Evolutionary conservation across 37 sponge, comb jelly and placozoan genomes (phyloP), one percentile per base, ranked within the genome.

Genomic region (Chondrosia reniformis): DNA sequence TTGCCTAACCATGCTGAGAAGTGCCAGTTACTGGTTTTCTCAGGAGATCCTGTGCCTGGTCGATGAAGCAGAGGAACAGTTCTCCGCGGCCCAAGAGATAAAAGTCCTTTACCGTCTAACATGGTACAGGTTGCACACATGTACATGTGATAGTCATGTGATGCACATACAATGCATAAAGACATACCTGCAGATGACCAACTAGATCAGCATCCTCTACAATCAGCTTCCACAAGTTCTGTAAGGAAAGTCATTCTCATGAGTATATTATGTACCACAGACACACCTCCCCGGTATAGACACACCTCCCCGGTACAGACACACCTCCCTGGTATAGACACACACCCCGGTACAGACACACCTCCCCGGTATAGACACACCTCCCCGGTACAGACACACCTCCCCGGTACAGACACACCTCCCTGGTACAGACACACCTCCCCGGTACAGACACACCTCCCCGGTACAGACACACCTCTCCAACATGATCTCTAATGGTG

Each of bases 81-180:
- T 98, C 99, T 58, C 99, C 99, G 36, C 96, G 77, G 5, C 99
- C 99, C 8, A 95, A 79, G 22, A 98, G 83, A 77, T 85, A 98
- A 59, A 90, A 90, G 61, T 95, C 89, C 76, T 98, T 98, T 41
- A 98, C 55, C 12, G 63, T 75, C 81, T 86, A 45, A 33, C 6
- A 56, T 2, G 8, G 25, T 8, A 2, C 3, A 56, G 8, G 6
- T 56, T 12, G 54, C 54, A 49, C 15, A 49, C 15, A 49, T 17
- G 28, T n/a, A 62, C 63, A 62, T 62, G 63, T 15, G 15, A 49
- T 15, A 49, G 52, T 49, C 52, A 15, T 49, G 52, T 49, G 52
- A 49, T 49, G 15, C 15, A 49, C 10, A 10, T 15, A 49, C 52
- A 49, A 49, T 49, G 15, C 24, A 72, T 33, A 61, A 34, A 30